phyloP scores from a whole-genome alignment of 2,797 vertebrate genomes.

The Morus bassanus region DNA sequence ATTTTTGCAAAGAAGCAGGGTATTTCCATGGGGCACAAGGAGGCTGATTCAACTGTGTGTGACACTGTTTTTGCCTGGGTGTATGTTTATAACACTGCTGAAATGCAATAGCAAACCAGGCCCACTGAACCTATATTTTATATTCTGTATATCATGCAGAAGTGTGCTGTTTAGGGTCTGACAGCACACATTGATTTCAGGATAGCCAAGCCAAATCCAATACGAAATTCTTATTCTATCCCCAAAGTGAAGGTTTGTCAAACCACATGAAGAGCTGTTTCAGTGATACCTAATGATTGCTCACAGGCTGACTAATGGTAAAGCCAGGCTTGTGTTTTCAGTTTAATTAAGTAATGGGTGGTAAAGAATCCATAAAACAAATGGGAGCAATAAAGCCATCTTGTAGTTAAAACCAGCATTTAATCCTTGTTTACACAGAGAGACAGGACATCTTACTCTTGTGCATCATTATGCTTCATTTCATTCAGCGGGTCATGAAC shows the following conservation, averaged over 20 bases:
- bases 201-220: background rate
- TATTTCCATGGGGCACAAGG: background rate
- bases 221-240: background rate
- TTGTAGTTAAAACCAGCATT: background rate
- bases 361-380: conserved; percentile 37
- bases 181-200: background rate
- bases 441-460: background rate
- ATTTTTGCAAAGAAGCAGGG: background rate
- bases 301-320: background rate
- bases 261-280: background rate
- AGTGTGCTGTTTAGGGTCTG: background rate
- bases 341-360: conserved; percentile 35
- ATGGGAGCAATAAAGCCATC: background rate
- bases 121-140: background rate
- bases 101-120: background rate
- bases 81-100: background rate
- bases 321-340: background rate
- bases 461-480: background rate
- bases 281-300: conserved; percentile 12
- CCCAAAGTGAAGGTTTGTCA: conserved; percentile 1
- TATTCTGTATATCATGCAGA: background rate
- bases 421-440: background rate
- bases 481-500: background rate
- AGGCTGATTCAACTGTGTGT: background rate
- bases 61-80: background rate